These are phyloP conservation scores for Escarpia spicata DNA, from an alignment of 2,888 invertebrate species.

Conservation along the genomic window DNA sequence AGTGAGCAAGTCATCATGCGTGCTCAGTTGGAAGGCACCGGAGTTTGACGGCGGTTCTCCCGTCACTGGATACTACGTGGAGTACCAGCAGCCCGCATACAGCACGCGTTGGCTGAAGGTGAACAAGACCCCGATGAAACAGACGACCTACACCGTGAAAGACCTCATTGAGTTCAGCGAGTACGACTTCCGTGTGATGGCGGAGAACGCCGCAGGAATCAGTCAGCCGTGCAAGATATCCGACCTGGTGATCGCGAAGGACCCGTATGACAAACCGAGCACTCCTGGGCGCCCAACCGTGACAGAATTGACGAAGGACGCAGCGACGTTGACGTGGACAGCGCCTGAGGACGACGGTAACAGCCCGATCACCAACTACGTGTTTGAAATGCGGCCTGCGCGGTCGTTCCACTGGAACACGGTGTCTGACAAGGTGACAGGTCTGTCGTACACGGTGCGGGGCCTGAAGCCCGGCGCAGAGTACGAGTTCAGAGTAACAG, in stretches of 20 bases:
- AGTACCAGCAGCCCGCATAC: constrained; percentile 52
- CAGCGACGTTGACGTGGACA: constrained; percentile 37
- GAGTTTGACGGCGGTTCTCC: constrained; percentile 51
- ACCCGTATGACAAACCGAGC: constrained; percentile 72
- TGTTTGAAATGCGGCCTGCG: constrained; percentile 75
- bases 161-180: constrained; percentile 86
- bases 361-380: constrained; percentile 48
- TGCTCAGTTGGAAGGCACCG: constrained; percentile 47
- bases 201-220: constrained; percentile 89
- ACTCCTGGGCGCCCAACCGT: constrained; percentile 39
- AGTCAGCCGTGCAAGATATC: constrained; percentile 82
- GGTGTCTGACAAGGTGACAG: constrained; percentile 32
- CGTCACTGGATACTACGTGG: constrained; percentile 50
- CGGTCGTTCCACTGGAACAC: constrained; percentile 61
- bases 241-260: constrained; percentile 65
- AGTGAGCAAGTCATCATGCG: constrained; percentile 40
- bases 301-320: constrained; percentile 31
- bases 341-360: constrained; percentile 46
- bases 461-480: constrained; percentile 53
- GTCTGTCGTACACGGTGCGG: constrained; percentile 52
- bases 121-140: constrained; percentile 39
- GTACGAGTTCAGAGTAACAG: constrained; percentile 50
- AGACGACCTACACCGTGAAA: constrained; percentile 34
- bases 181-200: constrained; percentile 87
- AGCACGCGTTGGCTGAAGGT: constrained; percentile 45